Conservation (phyloP, 2,888 invertebrate genomes). For the Megastigmus dorsalis region DNA sequence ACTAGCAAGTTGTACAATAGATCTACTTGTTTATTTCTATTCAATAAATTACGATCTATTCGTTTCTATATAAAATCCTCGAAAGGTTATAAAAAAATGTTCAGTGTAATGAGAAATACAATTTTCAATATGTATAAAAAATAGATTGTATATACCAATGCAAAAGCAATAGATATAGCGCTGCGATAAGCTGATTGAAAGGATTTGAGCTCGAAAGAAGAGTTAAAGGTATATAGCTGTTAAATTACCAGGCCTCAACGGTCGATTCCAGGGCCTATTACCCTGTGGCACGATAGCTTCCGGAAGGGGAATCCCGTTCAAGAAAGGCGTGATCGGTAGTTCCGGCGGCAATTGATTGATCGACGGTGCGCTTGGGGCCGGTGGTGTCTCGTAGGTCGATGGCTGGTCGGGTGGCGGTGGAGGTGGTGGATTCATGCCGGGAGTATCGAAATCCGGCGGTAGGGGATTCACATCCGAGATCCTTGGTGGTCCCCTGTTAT, state of each 20-base stretch:
- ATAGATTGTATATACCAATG: too few relatives aligned
- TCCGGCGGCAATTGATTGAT: conserved; percentile 75
- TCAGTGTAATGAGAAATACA: too few relatives aligned
- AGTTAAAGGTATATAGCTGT: too few relatives aligned
- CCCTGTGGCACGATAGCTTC: conserved; percentile 82
- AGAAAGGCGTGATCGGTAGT: conserved; percentile 77
- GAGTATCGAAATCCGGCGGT: conserved; percentile 81
- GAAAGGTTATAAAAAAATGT: too few relatives aligned
- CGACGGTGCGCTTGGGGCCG: conserved; percentile 77
- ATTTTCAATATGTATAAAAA: too few relatives aligned
- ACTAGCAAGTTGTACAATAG: neutral
- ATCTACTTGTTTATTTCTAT: too few relatives aligned
- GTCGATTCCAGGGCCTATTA: conserved; percentile 62
- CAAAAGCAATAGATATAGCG: too few relatives aligned
- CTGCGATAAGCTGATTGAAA: too few relatives aligned
- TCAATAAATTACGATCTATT: too few relatives aligned
- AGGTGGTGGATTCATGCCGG: conserved; percentile 75
- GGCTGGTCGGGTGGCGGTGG: conserved; percentile 77
- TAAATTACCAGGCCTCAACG: conserved; percentile 60
- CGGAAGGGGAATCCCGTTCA: conserved; percentile 83
- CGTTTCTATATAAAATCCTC: too few relatives aligned
- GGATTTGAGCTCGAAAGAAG: too few relatives aligned
- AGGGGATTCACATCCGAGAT: conserved; percentile 85
- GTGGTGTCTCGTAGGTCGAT: conserved; percentile 81
- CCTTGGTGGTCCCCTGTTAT: conserved; percentile 92